Conservation (phyloP, 2,113 vertebrate species). For the Labrus mixtus region DNA sequence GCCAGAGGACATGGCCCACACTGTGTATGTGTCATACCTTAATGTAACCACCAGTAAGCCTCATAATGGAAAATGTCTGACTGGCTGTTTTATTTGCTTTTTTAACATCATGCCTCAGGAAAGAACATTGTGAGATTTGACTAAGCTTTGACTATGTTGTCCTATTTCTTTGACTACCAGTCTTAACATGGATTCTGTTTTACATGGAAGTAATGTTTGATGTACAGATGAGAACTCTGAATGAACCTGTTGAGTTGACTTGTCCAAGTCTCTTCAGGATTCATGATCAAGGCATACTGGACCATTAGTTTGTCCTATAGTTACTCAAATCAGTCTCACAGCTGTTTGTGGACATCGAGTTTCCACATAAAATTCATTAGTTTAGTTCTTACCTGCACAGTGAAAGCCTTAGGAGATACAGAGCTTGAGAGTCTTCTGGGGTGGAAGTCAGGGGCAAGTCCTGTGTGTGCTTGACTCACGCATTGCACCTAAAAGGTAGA, state of each 20-base stretch:
- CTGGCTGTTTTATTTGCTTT: constrained; percentile 30
- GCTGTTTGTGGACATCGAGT: not conserved
- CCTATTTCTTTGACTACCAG: constrained; percentile 2
- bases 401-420: no score
- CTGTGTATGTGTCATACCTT: constrained; percentile 22
- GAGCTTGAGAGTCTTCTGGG: no score
- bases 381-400: no score
- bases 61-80: constrained; percentile 46
- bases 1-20: constrained; percentile 28
- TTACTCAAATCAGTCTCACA: not conserved
- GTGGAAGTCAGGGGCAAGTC: no score
- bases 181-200: not conserved
- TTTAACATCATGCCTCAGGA: constrained; percentile 39
- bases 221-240: not conserved
- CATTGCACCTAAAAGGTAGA: no score
- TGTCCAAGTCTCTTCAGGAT: not conserved
- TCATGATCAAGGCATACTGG: not conserved
- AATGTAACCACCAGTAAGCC: constrained; percentile 30
- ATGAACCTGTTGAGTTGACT: not conserved
- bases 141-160: constrained; percentile 22
- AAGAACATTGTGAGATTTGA: constrained; percentile 28
- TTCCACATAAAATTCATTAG: no score
- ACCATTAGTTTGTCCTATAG: not conserved
- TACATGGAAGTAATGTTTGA: not conserved
- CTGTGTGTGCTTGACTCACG: no score